A percentile compares a stretch with the other conserved stretches of the same genome.
phyloP scores from a whole-genome alignment of 64 coral and sea anemone species.

The Acropora yongei region DNA sequence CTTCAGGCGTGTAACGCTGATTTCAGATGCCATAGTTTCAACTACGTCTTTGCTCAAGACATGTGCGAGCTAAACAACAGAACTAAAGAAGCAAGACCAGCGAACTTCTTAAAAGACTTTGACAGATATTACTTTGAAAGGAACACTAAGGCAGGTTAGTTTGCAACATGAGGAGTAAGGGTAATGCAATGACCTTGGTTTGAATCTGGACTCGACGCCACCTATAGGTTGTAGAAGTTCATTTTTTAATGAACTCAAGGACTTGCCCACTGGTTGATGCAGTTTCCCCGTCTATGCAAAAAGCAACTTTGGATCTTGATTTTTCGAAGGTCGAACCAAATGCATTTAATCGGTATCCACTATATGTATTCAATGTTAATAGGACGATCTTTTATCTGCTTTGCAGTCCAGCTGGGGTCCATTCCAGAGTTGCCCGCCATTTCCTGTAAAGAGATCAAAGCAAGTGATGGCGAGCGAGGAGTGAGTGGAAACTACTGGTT shows the following conservation, averaged over 20 bases:
- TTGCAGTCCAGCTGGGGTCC: neutral
- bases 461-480: neutral
- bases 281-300: too few species aligned
- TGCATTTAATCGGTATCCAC: too few species aligned
- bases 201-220: too few species aligned
- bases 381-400: neutral
- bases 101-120: neutral
- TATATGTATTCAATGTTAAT: too few species aligned
- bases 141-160: neutral
- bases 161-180: neutral
- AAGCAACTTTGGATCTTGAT: too few species aligned
- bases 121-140: slow-evolving; percentile 3
- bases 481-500: slow-evolving; percentile 12
- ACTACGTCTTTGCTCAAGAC: neutral
- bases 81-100: slow-evolving; percentile 3
- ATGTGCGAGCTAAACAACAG: neutral
- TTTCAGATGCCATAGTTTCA: slow-evolving; percentile 3
- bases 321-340: too few species aligned
- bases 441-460: slow-evolving; percentile 10
- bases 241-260: too few species aligned
- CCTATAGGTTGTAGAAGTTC: too few species aligned
- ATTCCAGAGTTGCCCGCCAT: neutral
- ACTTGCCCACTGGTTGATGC: too few species aligned
- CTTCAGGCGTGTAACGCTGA: neutral
- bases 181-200: too few species aligned